Base-by-base conservation (phyloP, 2,797 vertebrate species). In the Girardinus metallicus region DNA sequence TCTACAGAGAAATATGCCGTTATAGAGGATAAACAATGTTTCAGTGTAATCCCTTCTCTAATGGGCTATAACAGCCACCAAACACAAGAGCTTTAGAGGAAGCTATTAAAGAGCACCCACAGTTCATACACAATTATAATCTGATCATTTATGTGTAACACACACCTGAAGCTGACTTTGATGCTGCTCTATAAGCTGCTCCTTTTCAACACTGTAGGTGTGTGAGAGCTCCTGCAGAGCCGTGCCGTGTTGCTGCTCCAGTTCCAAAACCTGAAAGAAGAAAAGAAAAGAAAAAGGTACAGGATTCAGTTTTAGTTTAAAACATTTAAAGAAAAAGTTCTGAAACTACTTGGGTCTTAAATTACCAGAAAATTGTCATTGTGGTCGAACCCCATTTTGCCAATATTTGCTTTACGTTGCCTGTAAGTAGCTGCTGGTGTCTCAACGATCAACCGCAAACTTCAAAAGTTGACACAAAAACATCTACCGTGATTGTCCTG, bases 231-330 rank as follows among this genome's bases (percentile, higher is more conserved):
- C 96, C 80, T 95, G 90, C 4, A 97, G 88, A 46, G 96, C 92
- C 39, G 83, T 76, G 44, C 92, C 86, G 74, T 97, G 96, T 57
- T 97, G 95, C 31, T 93, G 89, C 80, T 97, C 97, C 75, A 97
- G 90, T n/a, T 89, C 88, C 46, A 97, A 75, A 34, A 97, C 95
- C 91, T 97, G 88, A 34, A 34, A 13, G 16, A 47, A 4, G 68
- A 0, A 26, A 81, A 0, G 66, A n/a, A 39, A 3, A 51, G 51
- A 46, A 41, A 0, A 53, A 77, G 39, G 9, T 0, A 64, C 43
- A 43, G 26, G 29, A 47, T 12, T 73, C 9, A 4, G 9, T 66
- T 62, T 62, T 36, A 62, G 31, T 36, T 18, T 51, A 1, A 36
- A 64, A 36, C 31, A 62, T 62, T 62, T 34, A 62, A 18, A 34